These are phyloP conservation scores for Aurelia aurita DNA, from an alignment of 30 jellyfish, hydroid and myxozoan species.

Conservation along the genomic window DNA sequence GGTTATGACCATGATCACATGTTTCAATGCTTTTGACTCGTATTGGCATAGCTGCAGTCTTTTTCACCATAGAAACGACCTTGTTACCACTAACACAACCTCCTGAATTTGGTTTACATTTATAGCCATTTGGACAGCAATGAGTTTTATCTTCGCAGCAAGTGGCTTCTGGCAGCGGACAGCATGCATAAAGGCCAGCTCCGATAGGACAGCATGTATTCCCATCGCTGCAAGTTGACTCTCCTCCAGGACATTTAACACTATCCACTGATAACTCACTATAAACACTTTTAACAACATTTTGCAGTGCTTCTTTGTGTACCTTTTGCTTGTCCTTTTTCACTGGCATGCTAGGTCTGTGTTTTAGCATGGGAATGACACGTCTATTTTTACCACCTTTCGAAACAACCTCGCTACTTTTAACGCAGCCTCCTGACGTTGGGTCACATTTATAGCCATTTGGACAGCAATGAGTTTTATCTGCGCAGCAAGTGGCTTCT, in stretches of 20 bases:
- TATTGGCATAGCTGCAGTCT: not conserved
- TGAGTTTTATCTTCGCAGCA: conserved; percentile 75
- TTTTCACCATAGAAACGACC: conserved; percentile 6
- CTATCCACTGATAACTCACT: too few species aligned
- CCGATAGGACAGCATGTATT: conserved; percentile 73
- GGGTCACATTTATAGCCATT: too few species aligned
- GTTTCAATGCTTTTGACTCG: too few species aligned
- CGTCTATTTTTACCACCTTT: too few species aligned
- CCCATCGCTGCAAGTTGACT: conserved; percentile 58
- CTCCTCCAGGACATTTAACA: conserved; percentile 58
- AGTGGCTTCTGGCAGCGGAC: conserved; percentile 81
- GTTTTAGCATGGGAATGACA: too few species aligned
- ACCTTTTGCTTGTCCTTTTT: too few species aligned
- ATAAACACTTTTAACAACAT: too few species aligned
- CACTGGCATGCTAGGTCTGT: too few species aligned
- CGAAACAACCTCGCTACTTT: not conserved
- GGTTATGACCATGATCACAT: not conserved
- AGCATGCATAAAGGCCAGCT: conserved; percentile 75
- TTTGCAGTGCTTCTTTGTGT: too few species aligned
- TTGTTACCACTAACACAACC: conserved; percentile 29
- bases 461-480: too few species aligned
- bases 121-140: conserved; percentile 71
- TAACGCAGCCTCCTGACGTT: too few species aligned
- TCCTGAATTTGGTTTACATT: conserved; percentile 10
- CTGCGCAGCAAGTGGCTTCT: too few species aligned